phyloP scores from a whole-genome alignment of 2,888 invertebrate genomes.

The Lithophane semibrunnea region DNA sequence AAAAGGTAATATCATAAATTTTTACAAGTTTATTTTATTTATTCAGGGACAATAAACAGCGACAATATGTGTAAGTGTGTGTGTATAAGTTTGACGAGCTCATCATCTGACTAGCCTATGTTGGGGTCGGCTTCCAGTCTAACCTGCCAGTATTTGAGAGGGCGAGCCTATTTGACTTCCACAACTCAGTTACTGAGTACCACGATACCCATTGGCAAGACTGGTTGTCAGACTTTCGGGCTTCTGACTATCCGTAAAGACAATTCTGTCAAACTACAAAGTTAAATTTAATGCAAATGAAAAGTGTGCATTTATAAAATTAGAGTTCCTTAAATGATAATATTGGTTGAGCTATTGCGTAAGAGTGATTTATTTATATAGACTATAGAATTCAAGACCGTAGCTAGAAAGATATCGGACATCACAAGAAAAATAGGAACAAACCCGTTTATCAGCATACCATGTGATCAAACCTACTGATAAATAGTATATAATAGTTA shows the following conservation, averaged over 20 bases:
- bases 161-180: too few species aligned
- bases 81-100: background rate
- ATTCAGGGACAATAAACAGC: too few species aligned
- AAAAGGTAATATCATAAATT: background rate
- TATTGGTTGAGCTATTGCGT: background rate
- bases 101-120: background rate
- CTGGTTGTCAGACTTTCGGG: background rate
- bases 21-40: too few species aligned
- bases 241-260: background rate
- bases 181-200: background rate
- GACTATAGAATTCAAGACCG: background rate
- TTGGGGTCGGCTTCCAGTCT: background rate
- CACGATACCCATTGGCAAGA: background rate
- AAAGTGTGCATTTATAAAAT: background rate
- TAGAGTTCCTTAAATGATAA: background rate
- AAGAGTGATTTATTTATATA: conserved; percentile 34
- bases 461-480: too few species aligned
- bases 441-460: background rate
- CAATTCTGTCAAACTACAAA: too few species aligned
- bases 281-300: background rate
- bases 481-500: background rate
- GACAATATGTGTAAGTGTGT: too few species aligned
- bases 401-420: background rate
- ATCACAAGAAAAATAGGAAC: conserved; percentile 13
- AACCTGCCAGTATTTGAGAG: background rate